Percentiles rank a stretch among this genome's conserved stretches.
phyloP scores from a whole-genome alignment of 1,140 invertebrate species.

The Charaxes varanes region DNA sequence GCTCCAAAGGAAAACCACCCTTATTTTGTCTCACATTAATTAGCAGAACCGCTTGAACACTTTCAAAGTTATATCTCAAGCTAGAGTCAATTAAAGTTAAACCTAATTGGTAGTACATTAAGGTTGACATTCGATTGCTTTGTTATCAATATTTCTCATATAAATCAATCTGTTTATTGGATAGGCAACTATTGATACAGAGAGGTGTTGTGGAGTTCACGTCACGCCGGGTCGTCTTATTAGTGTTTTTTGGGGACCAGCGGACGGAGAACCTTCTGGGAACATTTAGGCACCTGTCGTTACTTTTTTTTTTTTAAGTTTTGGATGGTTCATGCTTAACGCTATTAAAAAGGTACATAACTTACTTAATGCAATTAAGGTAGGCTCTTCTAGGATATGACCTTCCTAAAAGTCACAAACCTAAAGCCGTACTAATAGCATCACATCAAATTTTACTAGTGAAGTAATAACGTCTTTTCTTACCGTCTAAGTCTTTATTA shows the following conservation, averaged over 20 bases:
- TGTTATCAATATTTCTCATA: slow-evolving; percentile 38
- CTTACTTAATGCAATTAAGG: neutral
- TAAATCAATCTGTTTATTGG: slow-evolving; percentile 58
- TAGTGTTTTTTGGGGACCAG: slow-evolving; percentile 26
- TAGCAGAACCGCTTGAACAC: slow-evolving; percentile 8
- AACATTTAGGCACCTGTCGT: slow-evolving; percentile 17
- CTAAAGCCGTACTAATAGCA: no score
- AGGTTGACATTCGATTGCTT: slow-evolving; percentile 8
- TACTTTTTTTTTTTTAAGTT: no score
- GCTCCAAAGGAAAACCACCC: slow-evolving; percentile 15
- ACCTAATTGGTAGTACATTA: slow-evolving; percentile 4
- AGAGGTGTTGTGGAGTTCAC: slow-evolving; percentile 52
- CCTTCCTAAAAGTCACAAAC: no score
- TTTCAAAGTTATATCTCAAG: slow-evolving; percentile 1
- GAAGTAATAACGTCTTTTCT: no score
- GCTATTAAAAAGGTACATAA: no score
- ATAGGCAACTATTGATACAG: slow-evolving; percentile 59
- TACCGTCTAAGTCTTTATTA: no score
- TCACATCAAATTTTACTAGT: no score
- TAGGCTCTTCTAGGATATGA: neutral
- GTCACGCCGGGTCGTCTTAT: slow-evolving; percentile 33
- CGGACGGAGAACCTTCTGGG: neutral
- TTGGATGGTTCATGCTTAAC: no score
- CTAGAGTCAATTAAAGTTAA: neutral
- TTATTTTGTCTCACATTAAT: slow-evolving; percentile 1